Evolutionary conservation across 2,888 invertebrate species (phyloP).

Genomic region (Xestoiulus laeticollis): DNA sequence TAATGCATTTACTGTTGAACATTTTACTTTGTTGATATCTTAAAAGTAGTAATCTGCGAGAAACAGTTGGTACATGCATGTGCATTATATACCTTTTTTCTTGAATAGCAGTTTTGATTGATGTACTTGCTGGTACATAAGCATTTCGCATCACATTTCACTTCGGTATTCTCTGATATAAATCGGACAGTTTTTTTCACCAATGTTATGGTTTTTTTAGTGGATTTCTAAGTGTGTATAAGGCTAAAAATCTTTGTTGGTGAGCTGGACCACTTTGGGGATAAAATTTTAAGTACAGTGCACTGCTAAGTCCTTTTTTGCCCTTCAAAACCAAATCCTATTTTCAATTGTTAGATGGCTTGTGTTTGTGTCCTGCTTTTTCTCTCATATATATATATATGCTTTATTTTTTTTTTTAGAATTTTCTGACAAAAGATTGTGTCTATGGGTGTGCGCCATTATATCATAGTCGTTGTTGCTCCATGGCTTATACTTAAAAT

Average conservation of each 20-base stretch:
- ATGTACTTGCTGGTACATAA: background rate
- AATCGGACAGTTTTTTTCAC: background rate
- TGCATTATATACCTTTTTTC: background rate
- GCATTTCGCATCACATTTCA: background rate
- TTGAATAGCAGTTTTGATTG: background rate
- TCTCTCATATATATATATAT: background rate
- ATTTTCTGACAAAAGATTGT: background rate
- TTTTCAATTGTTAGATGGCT: background rate
- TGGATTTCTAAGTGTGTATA: background rate
- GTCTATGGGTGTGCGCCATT: background rate
- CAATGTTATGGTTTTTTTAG: background rate
- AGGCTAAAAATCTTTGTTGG: background rate
- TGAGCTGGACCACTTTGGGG: background rate
- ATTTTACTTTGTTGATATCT: too few relatives aligned
- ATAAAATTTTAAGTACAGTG: background rate
- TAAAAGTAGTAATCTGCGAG: too few relatives aligned
- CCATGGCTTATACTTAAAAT: background rate
- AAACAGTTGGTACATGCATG: too few relatives aligned
- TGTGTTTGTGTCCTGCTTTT: background rate
- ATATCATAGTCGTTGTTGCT: background rate
- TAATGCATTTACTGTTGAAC: too few relatives aligned
- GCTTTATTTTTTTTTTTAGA: background rate
- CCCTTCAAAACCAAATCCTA: constrained; percentile 20
- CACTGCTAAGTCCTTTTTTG: background rate
- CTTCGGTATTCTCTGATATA: background rate